Base-by-base conservation (phyloP, 2,113 vertebrate species). In the Boleophthalmus pectinirostris region DNA sequence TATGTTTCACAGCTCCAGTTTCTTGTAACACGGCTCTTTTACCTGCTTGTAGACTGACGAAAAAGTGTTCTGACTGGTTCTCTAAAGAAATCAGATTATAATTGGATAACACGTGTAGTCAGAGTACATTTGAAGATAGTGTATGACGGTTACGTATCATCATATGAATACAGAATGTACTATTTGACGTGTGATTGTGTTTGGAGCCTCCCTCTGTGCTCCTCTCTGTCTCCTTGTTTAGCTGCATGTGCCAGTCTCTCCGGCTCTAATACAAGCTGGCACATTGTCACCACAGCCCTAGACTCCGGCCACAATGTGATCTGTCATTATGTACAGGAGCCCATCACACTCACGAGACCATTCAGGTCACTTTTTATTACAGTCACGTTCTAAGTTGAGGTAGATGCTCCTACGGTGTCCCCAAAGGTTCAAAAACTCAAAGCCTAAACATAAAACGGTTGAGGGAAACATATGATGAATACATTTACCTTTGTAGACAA, bases 321-420 rank as follows among this genome's bases (percentile, higher is more conserved):
- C 84, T 91, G 89, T 87, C 89, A 87, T 80, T 54, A 72, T 82
- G 87, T 90, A 88, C 78, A 83, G 78, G 85, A 86, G 86, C 78
- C 73, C 78, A 53, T 84, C 80, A 86, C 86, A 92, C 87, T 89
- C 88, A 84, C 86, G 85, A 87, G 70, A 71, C 69, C 58, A 63
- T 80, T 51, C 77, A 67, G 81, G 89, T 83, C 83, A 87, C 61
- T 47, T 74, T 70, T 86, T 78, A 82, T 87, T 85, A 76, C 87
- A 74, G 57, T 85, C 85, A 85, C 69, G 75, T 81, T 92, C 77
- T 74, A 82, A 82, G 81, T 63, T 75, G 1, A 56, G 81, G 84
- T 82, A 86, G 83, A 83, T 78, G 81, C 82, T 81, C 69, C 53
- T 68, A 68, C 35, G 24, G 46, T 72, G 70, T 88, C 82, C 81